A percentile compares a stretch with the other conserved stretches of the same genome.
Conservation (phyloP, 2,888 invertebrate species). For the Noctua janthina region DNA sequence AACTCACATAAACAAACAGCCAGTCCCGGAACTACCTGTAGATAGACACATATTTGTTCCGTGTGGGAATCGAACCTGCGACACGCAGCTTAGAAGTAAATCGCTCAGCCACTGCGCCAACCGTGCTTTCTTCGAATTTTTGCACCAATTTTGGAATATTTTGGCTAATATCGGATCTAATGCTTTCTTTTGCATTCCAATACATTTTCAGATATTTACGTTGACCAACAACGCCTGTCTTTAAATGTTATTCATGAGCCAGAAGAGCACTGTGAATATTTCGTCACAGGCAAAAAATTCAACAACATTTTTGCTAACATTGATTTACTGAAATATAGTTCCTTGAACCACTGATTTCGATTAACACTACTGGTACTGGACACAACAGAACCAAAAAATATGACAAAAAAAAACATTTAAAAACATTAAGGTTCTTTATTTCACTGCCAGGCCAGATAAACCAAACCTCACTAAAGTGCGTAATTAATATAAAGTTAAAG, state of each 20-base stretch:
- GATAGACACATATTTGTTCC: too few relatives aligned
- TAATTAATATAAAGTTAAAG: constrained; percentile 34
- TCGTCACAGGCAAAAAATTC: neutral
- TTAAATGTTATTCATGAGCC: neutral
- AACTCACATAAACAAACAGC: too few relatives aligned
- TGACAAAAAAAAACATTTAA: too few relatives aligned
- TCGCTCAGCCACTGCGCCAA: neutral
- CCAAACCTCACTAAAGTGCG: neutral
- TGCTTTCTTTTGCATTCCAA: neutral
- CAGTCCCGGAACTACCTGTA: too few relatives aligned
- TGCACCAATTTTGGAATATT: neutral
- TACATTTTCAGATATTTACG: neutral
- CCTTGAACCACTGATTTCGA: neutral
- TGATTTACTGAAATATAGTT: neutral
- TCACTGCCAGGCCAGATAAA: constrained; percentile 14
- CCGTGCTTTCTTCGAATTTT: neutral
- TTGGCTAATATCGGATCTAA: neutral
- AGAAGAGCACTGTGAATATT: neutral
- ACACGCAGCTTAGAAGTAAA: too few relatives aligned
- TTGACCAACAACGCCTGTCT: neutral
- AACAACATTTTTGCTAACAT: neutral
- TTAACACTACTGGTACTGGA: neutral
- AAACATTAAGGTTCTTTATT: constrained; percentile 7
- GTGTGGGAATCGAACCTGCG: too few relatives aligned
- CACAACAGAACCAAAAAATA: neutral